A percentile compares a stretch with the other conserved stretches of the same genome.
Conservation (phyloP, 2,113 vertebrate genomes). For the Ceyx melanurus region DNA sequence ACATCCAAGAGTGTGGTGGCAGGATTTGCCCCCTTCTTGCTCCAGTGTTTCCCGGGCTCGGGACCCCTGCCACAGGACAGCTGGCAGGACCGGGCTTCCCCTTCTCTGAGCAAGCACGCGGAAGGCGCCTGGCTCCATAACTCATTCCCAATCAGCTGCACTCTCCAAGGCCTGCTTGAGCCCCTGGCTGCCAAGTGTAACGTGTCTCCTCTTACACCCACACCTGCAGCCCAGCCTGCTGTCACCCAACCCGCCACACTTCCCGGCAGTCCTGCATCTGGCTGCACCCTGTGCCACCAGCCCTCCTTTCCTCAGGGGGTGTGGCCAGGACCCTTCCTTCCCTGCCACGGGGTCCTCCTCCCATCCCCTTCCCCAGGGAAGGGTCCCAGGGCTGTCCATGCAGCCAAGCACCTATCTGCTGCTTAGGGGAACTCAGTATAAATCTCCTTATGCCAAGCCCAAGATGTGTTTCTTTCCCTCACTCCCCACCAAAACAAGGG, state of each 20-base stretch:
- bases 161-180: neutral
- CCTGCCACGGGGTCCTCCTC: rapidly evolving
- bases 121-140: neutral
- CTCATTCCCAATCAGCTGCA: slow-evolving; percentile 44
- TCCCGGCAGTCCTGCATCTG: neutral
- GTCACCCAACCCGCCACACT: neutral
- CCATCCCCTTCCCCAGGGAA: neutral
- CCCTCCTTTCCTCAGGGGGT: neutral
- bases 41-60: rapidly evolving
- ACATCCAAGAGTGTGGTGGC: neutral
- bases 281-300: neutral
- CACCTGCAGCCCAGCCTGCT: slow-evolving; percentile 48
- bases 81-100: rapidly evolving
- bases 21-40: neutral
- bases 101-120: rapidly evolving
- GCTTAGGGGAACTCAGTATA: rapidly evolving
- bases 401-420: neutral
- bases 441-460: neutral
- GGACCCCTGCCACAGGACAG: neutral
- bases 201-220: slow-evolving; percentile 29
- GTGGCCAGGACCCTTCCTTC: neutral
- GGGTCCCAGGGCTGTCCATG: rapidly evolving
- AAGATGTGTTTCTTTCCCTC: neutral
- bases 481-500: neutral
- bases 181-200: slow-evolving; percentile 25